Conservation (phyloP, 2,113 vertebrate genomes). For the Grallaria varia region DNA sequence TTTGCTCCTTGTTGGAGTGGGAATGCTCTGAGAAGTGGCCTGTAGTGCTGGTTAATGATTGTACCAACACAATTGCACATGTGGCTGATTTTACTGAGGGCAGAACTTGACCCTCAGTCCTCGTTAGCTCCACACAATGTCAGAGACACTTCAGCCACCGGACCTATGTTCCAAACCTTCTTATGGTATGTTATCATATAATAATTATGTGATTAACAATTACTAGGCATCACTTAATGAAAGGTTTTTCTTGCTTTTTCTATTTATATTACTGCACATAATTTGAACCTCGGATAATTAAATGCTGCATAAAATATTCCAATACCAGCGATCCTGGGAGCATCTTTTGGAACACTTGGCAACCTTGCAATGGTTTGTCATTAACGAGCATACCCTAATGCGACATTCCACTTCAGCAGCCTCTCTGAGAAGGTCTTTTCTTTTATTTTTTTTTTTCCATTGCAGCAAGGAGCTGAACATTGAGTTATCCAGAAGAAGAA, state of each 20-base stretch:
- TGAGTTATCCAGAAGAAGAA: constrained; percentile 46
- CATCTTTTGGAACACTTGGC: constrained; percentile 14
- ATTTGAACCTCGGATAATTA: neutral
- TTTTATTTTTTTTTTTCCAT: neutral
- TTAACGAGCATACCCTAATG: constrained; percentile 35
- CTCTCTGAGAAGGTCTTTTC: constrained; percentile 4
- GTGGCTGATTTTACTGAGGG: neutral
- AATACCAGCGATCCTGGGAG: neutral
- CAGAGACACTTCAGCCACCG: neutral
- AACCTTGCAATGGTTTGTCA: constrained; percentile 44
- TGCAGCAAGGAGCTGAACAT: constrained; percentile 18
- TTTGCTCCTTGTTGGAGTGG: neutral
- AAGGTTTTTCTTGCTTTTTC: neutral
- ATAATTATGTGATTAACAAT: neutral
- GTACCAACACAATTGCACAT: neutral
- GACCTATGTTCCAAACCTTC: neutral
- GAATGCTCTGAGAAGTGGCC: neutral
- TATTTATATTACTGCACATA: neutral
- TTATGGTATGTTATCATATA: neutral
- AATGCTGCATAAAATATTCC: constrained; percentile 15
- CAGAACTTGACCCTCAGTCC: neutral
- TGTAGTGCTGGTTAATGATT: neutral
- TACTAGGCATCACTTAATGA: neutral
- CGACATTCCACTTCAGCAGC: constrained; percentile 31
- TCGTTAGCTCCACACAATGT: neutral